Base-by-base conservation (phyloP, 2,797 vertebrate species). In the Botia almorhae region DNA sequence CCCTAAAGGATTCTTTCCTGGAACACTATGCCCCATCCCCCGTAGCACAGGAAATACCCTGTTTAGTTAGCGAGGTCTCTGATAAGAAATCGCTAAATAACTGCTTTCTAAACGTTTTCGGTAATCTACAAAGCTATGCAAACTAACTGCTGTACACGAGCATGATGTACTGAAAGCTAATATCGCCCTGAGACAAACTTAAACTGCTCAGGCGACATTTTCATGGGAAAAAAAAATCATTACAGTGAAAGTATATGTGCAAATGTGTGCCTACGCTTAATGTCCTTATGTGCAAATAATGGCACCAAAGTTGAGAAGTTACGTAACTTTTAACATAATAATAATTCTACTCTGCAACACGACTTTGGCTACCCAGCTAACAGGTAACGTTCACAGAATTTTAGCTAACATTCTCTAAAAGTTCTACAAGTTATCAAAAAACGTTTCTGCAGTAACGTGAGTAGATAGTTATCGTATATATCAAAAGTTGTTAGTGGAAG, bases 121-220 rank as follows among this genome's bases (percentile, higher is more conserved):
- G 17, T 13, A 11, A 23, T 63, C 8, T 13, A 13, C 3, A 36
- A 12, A 69, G 48, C 11, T 58, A 7, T 48, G 56, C n/a, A 26
- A 19, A 23, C 21, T 29, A 26, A n/a, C 10, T 74, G 23, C 19
- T 4, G 2, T 61, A 48, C 7, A 11, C 29, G 21, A 14, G 16
- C 12, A n/a, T 36, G 64, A 12, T 51, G n/a, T 50, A 14, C 4
- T 17, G n/a, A 78, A 69, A 70, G 43, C 4, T 48, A 12, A 36
- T 48, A 17, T 19, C 29, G 0, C 65, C 46, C 3, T 2, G 2
- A 53, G 46, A 48, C 50, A 71, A 51, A 55, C 11, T 2, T 26
- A 7, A 79, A 79, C 69, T 53, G 13, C n/a, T 60, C 14, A 0
- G 48, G 43, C 53, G 58, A 43, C 77, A 79, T 79, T 79, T 46